phyloP scores from a whole-genome alignment of 2,113 vertebrate species.

The Hemibagrus wyckioides region DNA sequence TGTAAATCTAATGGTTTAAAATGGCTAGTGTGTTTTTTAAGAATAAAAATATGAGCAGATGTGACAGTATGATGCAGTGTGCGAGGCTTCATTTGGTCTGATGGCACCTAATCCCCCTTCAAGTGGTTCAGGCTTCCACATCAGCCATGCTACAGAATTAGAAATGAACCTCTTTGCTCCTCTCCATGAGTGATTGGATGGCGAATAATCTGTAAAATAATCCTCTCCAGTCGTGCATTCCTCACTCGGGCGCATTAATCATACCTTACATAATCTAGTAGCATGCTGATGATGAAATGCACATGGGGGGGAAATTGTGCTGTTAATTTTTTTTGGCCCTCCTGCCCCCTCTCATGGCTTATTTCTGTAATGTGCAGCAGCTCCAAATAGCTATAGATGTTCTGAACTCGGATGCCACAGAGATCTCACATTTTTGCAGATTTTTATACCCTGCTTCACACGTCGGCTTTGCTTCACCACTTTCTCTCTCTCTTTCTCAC shows the following conservation, averaged over 20 bases:
- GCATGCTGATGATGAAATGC: conserved; percentile 16
- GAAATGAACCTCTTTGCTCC: conserved; percentile 37
- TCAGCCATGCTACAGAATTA: conserved; percentile 28
- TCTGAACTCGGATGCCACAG: background rate
- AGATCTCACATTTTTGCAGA: background rate
- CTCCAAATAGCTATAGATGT: conserved; percentile 40
- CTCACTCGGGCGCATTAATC: conserved; percentile 40
- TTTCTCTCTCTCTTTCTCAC: background rate
- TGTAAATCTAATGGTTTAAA: background rate
- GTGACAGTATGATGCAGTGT: conserved; percentile 31
- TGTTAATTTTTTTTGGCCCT: background rate
- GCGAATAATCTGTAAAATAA: conserved; percentile 50
- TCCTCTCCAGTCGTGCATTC: conserved; percentile 31
- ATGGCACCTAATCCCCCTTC: conserved; percentile 40
- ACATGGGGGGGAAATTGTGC: background rate
- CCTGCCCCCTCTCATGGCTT: background rate
- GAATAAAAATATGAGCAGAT: conserved; percentile 20
- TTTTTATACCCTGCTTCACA: conserved; percentile 4
- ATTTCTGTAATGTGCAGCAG: conserved; percentile 31
- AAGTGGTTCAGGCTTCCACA: conserved; percentile 10
- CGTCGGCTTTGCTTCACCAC: background rate
- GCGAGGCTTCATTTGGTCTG: conserved; percentile 27
- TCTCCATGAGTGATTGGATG: conserved; percentile 37
- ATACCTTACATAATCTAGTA: conserved; percentile 42
- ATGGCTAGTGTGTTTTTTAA: background rate